Evolutionary conservation across 2,113 vertebrate genomes (phyloP).

Genomic region (Pogona vitticeps): DNA sequence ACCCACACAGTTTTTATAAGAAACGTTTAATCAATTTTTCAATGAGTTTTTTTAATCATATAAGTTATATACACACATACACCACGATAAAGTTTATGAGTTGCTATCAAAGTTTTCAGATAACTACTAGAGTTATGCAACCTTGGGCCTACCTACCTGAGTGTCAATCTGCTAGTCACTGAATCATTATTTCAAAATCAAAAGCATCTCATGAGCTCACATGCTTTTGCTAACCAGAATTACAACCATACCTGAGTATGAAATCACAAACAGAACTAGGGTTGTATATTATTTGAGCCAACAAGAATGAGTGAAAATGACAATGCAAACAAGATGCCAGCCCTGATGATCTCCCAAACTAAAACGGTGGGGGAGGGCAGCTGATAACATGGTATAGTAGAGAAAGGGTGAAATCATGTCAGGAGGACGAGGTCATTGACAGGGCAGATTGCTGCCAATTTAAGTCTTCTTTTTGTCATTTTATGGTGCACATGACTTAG

Average conservation of each 20-base stretch:
- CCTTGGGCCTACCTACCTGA: not conserved
- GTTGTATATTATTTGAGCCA: not conserved
- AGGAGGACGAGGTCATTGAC: too few relatives aligned
- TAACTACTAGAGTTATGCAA: not conserved
- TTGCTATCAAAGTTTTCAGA: not conserved
- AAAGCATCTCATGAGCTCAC: not conserved
- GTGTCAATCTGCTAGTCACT: not conserved
- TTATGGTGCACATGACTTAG: too few relatives aligned
- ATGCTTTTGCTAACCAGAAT: not conserved
- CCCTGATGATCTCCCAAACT: not conserved
- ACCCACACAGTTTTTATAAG: not conserved
- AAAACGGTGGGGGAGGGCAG: not conserved
- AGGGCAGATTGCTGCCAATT: too few relatives aligned
- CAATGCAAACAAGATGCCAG: not conserved
- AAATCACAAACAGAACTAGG: not conserved
- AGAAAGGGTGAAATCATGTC: not conserved
- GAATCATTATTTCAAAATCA: not conserved
- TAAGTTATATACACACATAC: not conserved
- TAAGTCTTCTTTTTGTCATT: too few relatives aligned
- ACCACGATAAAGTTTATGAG: not conserved
- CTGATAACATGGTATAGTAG: not conserved
- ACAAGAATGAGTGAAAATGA: not conserved
- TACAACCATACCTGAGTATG: not conserved
- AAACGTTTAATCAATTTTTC: not conserved
- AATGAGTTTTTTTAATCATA: not conserved